A percentile compares a stretch with the other conserved stretches of the same genome.
Conservation (phyloP, 2,888 invertebrate genomes). For the Dasypolia templi region DNA sequence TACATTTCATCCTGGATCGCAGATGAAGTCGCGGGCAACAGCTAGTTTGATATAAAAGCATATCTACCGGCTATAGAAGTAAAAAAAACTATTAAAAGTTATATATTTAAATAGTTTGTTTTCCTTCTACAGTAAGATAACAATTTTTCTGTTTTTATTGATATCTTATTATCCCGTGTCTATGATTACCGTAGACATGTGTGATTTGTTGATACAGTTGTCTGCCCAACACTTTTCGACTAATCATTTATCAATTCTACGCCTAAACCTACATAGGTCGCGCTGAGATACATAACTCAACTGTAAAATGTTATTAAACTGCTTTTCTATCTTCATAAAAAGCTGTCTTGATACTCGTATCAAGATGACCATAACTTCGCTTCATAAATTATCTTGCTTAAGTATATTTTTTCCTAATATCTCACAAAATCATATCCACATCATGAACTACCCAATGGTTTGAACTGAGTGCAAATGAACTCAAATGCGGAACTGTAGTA, state of each 20-base stretch:
- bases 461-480: conserved; percentile 21
- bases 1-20: too few relatives aligned
- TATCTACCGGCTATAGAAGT: neutral
- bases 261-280: neutral
- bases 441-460: neutral
- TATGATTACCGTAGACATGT: conserved; percentile 11
- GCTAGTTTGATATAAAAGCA: neutral
- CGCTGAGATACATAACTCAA: too few relatives aligned
- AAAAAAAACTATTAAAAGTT: neutral
- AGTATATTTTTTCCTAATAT: neutral
- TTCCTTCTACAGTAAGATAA: too few relatives aligned
- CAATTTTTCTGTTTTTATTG: neutral
- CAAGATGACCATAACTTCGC: too few relatives aligned
- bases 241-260: neutral
- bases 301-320: too few relatives aligned
- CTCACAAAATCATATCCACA: neutral
- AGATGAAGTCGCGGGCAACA: too few relatives aligned
- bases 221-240: neutral
- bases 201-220: conserved; percentile 3
- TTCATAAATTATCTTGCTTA: too few relatives aligned
- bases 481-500: conserved; percentile 25
- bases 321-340: too few relatives aligned
- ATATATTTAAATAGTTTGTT: neutral
- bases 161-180: conserved; percentile 14
- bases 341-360: too few relatives aligned